These are phyloP conservation scores for Brenthis daphne DNA, from an alignment of 2,888 invertebrate genomes.

Conservation along the genomic window DNA sequence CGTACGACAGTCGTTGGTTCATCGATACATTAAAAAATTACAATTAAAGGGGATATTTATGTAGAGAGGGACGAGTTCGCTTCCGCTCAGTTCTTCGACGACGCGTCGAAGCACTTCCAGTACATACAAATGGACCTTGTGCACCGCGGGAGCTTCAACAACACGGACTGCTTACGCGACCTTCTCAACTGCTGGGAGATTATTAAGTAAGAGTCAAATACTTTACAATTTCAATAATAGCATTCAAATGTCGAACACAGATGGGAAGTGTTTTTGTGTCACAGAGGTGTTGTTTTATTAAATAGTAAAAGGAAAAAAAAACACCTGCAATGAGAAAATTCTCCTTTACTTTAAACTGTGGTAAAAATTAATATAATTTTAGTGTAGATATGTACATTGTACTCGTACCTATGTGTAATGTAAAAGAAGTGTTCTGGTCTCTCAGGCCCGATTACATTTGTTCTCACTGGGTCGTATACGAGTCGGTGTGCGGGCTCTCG, in stretches of 20 bases:
- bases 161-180: conserved; percentile 43
- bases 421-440: background rate
- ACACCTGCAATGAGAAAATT: too few relatives aligned
- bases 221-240: background rate
- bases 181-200: conserved; percentile 50
- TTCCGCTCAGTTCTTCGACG: conserved; percentile 38
- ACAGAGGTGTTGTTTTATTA: too few relatives aligned
- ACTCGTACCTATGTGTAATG: too few relatives aligned
- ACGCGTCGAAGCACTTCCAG: conserved; percentile 39
- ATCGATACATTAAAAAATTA: background rate
- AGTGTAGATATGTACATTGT: too few relatives aligned
- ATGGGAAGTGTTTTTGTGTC: too few relatives aligned
- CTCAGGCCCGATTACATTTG: conserved; percentile 44
- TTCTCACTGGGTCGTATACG: conserved; percentile 22
- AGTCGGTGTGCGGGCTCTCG: conserved; percentile 42
- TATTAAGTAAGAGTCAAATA: conserved; percentile 39
- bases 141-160: conserved; percentile 50
- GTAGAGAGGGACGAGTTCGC: conserved; percentile 24
- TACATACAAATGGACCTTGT: conserved; percentile 41
- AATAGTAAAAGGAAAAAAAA: too few relatives aligned
- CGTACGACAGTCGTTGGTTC: background rate
- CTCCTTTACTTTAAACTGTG: too few relatives aligned
- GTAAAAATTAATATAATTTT: too few relatives aligned
- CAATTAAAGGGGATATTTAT: background rate
- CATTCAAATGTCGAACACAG: too few relatives aligned